phyloP scores from a whole-genome alignment of 2,797 vertebrate species.

The Spondyliosoma cantharus region DNA sequence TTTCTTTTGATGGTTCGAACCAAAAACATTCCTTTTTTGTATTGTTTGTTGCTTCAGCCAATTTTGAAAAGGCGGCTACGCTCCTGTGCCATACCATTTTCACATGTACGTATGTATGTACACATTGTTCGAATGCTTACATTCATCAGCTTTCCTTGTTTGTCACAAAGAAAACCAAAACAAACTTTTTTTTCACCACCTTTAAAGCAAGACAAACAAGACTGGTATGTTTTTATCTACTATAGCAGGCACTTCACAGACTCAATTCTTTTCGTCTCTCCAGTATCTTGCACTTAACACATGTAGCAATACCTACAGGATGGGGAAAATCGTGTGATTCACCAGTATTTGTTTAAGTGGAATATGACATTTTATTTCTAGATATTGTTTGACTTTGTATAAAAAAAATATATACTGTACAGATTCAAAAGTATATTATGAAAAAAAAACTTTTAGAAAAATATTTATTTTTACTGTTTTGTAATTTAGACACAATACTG shows the following conservation, averaged over 20 bases:
- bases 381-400: slow-evolving; percentile 94
- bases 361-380: slow-evolving; percentile 88
- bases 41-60: slow-evolving; percentile 70
- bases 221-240: slow-evolving; percentile 79
- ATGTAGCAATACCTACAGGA: slow-evolving; percentile 92
- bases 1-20: slow-evolving; percentile 68
- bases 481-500: slow-evolving; percentile 96
- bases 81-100: slow-evolving; percentile 72
- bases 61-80: slow-evolving; percentile 51
- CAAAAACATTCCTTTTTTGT: slow-evolving; percentile 72
- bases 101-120: slow-evolving; percentile 57
- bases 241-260: slow-evolving; percentile 85
- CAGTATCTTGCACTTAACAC: slow-evolving; percentile 92
- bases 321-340: slow-evolving; percentile 84
- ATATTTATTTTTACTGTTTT: slow-evolving; percentile 99
- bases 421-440: slow-evolving; percentile 85
- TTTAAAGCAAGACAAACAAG: slow-evolving; percentile 79
- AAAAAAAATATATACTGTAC: slow-evolving; percentile 90
- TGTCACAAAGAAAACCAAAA: slow-evolving; percentile 79
- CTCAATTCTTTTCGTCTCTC: slow-evolving; percentile 84
- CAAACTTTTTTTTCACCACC: slow-evolving; percentile 61
- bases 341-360: slow-evolving; percentile 91
- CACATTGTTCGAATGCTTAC: slow-evolving; percentile 73
- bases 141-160: slow-evolving; percentile 70
- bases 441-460: slow-evolving; percentile 90